Evolutionary conservation across 2,113 vertebrate genomes (phyloP).

Genomic region (Tragelaphus imberbis): DNA sequence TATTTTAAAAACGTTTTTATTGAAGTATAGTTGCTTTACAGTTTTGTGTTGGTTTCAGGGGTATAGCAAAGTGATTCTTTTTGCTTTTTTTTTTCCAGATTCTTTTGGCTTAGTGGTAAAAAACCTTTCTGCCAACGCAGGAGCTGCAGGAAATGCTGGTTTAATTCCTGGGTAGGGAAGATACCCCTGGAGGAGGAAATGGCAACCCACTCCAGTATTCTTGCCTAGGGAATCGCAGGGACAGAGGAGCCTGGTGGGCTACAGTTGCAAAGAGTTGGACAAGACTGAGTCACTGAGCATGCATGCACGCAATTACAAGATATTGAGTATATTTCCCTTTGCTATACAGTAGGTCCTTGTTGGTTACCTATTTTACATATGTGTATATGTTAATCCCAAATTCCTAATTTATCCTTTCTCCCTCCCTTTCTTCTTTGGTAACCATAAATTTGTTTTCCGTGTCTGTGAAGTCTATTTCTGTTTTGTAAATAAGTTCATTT

Average conservation of each 20-base stretch:
- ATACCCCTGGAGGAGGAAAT: not conserved
- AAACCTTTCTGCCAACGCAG: not conserved
- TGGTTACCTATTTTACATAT: not conserved
- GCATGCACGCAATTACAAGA: not conserved
- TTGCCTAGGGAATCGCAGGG: not conserved
- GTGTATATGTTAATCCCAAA: not conserved
- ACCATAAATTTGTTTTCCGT: not conserved
- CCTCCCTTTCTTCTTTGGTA: not conserved
- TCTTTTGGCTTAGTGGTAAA: not conserved
- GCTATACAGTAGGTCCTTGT: not conserved
- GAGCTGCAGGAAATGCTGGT: accelerated
- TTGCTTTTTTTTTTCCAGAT: not conserved
- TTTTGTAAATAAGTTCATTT: not conserved
- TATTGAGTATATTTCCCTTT: not conserved
- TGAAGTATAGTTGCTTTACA: not conserved
- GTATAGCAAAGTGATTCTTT: not conserved
- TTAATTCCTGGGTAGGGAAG: not conserved
- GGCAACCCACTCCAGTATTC: not conserved
- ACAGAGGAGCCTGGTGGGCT: not conserved
- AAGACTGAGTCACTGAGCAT: not conserved
- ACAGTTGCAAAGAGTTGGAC: not conserved
- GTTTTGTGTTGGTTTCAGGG: not conserved
- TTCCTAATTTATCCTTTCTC: not conserved
- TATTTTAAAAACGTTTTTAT: not conserved
- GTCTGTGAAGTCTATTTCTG: not conserved